Percentiles rank a stretch among this genome's conserved stretches.
These are phyloP conservation scores for Drosophila atripex DNA, from an alignment of 2,888 invertebrate genomes.

Conservation along the genomic window DNA sequence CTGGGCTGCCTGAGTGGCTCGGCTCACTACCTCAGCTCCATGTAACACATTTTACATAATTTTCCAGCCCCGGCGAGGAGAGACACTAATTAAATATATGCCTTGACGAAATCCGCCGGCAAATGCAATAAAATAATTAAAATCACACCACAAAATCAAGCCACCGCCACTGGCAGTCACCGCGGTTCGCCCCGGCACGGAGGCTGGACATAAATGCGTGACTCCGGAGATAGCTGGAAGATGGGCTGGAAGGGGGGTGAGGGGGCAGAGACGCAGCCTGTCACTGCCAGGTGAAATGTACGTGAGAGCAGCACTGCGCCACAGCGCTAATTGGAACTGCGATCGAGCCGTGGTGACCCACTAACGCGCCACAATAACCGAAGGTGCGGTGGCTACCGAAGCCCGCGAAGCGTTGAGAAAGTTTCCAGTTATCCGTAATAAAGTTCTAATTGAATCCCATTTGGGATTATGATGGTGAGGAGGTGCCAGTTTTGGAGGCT, in stretches of 20 bases:
- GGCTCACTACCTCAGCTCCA: constrained; percentile 26
- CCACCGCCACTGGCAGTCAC: constrained; percentile 44
- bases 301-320: constrained; percentile 49
- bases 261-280: constrained; percentile 33
- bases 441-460: constrained; percentile 58
- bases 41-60: constrained; percentile 79
- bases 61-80: constrained; percentile 43
- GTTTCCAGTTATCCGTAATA: constrained; percentile 41
- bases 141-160: constrained; percentile 36
- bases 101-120: constrained; percentile 43
- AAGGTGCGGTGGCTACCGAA: constrained; percentile 12
- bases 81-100: constrained; percentile 71
- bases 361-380: constrained; percentile 27
- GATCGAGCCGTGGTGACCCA: constrained; percentile 47
- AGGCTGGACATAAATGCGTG: constrained; percentile 45
- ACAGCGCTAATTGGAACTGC: constrained; percentile 36
- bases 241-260: no score
- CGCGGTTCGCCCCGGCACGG: constrained; percentile 57
- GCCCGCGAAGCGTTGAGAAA: constrained; percentile 49
- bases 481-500: constrained; percentile 25
- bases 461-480: background rate
- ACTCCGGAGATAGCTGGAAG: constrained; percentile 13
- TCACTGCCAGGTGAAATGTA: constrained; percentile 49
- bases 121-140: constrained; percentile 75
- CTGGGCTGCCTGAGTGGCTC: constrained; percentile 10